Evolutionary conservation across 2,113 vertebrate genomes (phyloP), one percentile per base, ranked within the genome.

Genomic region (Caloenas nicobarica): DNA sequence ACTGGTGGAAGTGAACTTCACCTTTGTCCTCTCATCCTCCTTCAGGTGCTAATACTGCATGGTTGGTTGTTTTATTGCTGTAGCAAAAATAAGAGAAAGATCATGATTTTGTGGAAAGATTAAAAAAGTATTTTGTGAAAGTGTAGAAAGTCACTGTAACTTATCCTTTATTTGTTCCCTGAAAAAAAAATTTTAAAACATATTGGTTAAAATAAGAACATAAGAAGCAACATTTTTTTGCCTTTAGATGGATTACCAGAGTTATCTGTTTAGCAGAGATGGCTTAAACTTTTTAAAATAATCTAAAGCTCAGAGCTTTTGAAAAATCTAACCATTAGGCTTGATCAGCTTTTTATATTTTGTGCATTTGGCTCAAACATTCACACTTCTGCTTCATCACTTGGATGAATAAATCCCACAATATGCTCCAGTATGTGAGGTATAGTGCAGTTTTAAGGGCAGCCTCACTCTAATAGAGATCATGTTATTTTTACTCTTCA

Each of bases 401-500:
- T 61, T 84, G 22, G 16, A 36, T 68, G 64, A 91, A 68, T 79
- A 90, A 92, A 88, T 87, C 16, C 36, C 36, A 14, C 25, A 29
- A 60, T 26, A 46, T 7, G 9, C 24, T 91, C 25, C 56, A n/a
- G 18, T 50, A 16, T 46, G 50, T 56, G 65, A 21, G 16, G 16
- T 34, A 23, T 28, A 81, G 33, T 31, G 42, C 53, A 58, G 42
- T 71, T 86, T 70, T 79, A 83, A 92, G 71, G 80, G 48, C 44
- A 85, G 23, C 29, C n/a, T 85, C 40, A 61, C 25, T 57, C 36
- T 42, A 4, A 31, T 36, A 65, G 64, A 87, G 23, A 82, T 61
- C 5, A 10, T 54, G 11, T 77, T 91, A 70, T 58, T 94, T 96
- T 96, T 88, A 83, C 31, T 95, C 80, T 95, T 92, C 71, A 87